A percentile compares a stretch with the other conserved stretches of the same genome.
phyloP scores from a whole-genome alignment of 2,797 vertebrate species.

The Zenarchopterus dispar region DNA sequence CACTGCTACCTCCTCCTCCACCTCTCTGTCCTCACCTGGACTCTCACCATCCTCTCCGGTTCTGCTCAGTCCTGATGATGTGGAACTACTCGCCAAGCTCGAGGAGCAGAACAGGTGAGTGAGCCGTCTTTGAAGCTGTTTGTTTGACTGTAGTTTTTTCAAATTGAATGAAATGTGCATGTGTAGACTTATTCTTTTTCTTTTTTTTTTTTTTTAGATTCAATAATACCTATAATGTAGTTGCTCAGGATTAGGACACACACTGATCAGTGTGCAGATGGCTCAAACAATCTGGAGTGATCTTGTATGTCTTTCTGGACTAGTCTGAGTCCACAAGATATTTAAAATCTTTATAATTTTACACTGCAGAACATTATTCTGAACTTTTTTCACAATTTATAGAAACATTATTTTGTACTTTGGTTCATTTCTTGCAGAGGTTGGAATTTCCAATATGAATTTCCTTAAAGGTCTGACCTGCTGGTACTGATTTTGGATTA shows the following conservation, averaged over 20 bases:
- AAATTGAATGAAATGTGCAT: not conserved
- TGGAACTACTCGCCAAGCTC: conserved; percentile 94
- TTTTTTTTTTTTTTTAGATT: not conserved
- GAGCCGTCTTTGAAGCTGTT: not conserved
- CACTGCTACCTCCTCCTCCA: conserved; percentile 86
- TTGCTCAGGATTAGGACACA: not conserved
- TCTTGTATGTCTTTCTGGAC: too few relatives aligned
- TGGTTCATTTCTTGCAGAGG: too few relatives aligned
- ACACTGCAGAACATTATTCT: too few relatives aligned
- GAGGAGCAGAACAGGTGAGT: conserved; percentile 97
- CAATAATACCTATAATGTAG: not conserved
- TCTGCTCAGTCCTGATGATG: conserved; percentile 94
- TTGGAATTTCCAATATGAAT: too few relatives aligned
- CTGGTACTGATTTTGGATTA: too few relatives aligned
- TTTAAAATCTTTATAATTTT: too few relatives aligned
- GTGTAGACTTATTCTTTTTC: not conserved
- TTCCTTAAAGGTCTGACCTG: too few relatives aligned
- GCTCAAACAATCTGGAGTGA: too few relatives aligned
- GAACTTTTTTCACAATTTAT: too few relatives aligned
- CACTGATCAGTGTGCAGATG: too few relatives aligned
- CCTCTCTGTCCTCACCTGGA: conserved; percentile 88
- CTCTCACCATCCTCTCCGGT: conserved; percentile 87
- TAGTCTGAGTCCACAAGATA: too few relatives aligned
- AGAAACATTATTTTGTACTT: too few relatives aligned
- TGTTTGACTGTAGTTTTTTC: not conserved